phyloP scores from a whole-genome alignment of 2,888 invertebrate genomes.

The Synanthedon myopaeformis region DNA sequence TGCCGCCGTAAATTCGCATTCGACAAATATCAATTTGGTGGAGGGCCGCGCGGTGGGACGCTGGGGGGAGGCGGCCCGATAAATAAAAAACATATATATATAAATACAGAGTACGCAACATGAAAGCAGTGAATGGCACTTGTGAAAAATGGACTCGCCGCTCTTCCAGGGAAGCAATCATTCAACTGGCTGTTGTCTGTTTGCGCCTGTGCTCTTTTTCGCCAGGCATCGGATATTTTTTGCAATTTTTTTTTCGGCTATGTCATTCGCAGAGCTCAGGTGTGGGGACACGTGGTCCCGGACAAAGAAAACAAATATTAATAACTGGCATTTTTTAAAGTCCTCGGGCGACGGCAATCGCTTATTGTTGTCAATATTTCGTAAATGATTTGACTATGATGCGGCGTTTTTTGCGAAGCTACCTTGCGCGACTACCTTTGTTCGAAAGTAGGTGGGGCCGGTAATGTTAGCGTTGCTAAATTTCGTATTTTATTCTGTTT shows the following conservation, averaged over 20 bases:
- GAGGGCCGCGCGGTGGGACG: constrained; percentile 32
- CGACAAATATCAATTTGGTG: constrained; percentile 65
- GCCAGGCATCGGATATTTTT: constrained; percentile 47
- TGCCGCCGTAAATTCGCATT: constrained; percentile 56
- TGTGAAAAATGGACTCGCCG: constrained; percentile 71
- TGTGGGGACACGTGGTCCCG: constrained; percentile 65
- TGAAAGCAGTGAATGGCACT: constrained; percentile 70
- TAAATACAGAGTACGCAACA: constrained; percentile 60
- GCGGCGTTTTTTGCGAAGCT: constrained; percentile 48
- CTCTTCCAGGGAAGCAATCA: constrained; percentile 70
- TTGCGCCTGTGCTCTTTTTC: constrained; percentile 67
- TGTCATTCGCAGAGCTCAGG: constrained; percentile 68
- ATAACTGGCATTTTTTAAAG: constrained; percentile 69
- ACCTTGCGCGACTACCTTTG: constrained; percentile 40
- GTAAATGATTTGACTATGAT: constrained; percentile 68
- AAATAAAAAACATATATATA: constrained; percentile 63
- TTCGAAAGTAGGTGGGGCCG: constrained; percentile 40
- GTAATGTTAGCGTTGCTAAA: constrained; percentile 36
- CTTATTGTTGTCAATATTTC: constrained; percentile 69
- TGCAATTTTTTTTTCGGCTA: constrained; percentile 55
- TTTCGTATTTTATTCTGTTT: constrained; percentile 47
- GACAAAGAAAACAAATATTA: constrained; percentile 68
- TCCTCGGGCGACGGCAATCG: constrained; percentile 38
- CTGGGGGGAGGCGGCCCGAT: constrained; percentile 13
- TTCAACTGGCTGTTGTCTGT: constrained; percentile 69